Conservation (phyloP, 1,140 invertebrate genomes). For the Teleogryllus occipitalis region DNA sequence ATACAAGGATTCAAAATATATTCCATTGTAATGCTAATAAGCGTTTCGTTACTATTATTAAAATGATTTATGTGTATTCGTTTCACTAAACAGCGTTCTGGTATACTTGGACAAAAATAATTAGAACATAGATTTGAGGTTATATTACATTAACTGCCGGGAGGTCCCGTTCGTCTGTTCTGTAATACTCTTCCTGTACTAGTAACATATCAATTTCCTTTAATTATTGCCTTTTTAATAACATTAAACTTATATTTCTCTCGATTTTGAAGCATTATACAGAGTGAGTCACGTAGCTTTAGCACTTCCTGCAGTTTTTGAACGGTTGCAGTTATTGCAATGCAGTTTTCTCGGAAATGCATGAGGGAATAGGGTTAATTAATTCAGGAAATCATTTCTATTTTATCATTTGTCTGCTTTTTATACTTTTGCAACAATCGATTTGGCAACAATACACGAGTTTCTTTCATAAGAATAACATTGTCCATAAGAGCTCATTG, state of each 20-base stretch:
- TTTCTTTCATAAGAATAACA: no score
- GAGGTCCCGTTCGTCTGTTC: conserved; percentile 7
- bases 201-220: conserved; percentile 7
- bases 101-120: conserved; percentile 8
- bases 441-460: no score
- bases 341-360: no score
- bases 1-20: not conserved
- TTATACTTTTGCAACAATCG: no score
- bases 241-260: conserved; percentile 13
- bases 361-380: no score
- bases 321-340: no score
- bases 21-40: not conserved
- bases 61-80: conserved; percentile 4
- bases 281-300: no score
- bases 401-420: no score
- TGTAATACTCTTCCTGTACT: conserved; percentile 8
- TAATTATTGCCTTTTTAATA: conserved; percentile 12
- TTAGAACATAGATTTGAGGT: not conserved
- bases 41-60: not conserved
- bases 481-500: no score
- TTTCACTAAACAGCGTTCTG: not conserved
- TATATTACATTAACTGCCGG: conserved; percentile 10
- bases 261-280: no score
- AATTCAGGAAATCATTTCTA: no score
- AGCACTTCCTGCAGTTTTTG: no score